phyloP scores from a whole-genome alignment of 2,888 invertebrate genomes.

The Entomobrya multifasciata region DNA sequence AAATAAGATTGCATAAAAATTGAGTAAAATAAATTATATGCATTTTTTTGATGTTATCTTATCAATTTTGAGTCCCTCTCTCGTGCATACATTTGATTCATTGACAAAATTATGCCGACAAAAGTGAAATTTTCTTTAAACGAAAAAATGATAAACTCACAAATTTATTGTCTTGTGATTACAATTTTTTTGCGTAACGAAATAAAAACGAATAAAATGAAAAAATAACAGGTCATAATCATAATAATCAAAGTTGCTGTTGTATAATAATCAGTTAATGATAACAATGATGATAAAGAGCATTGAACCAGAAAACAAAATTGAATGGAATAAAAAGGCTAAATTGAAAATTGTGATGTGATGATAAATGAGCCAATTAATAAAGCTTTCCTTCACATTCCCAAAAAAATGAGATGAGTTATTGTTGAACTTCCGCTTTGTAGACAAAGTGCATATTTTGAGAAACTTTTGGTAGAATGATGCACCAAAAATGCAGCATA shows the following conservation, averaged over 20 bases:
- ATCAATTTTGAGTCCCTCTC: not conserved
- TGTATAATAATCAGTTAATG: not conserved
- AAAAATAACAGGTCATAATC: conserved; percentile 14
- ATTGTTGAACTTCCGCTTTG: not conserved
- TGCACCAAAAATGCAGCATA: conserved; percentile 13
- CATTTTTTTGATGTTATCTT: not conserved
- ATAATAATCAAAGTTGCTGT: conserved; percentile 1
- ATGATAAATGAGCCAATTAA: conserved; percentile 76
- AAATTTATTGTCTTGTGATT: conserved; percentile 23
- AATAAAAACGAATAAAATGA: not conserved
- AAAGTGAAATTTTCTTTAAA: conserved; percentile 42
- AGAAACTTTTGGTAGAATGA: too few species aligned
- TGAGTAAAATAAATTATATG: too few species aligned
- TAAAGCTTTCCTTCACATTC: conserved; percentile 58
- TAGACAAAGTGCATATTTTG: not conserved
- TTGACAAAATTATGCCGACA: conserved; percentile 15
- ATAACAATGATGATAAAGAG: not conserved
- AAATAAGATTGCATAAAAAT: not conserved
- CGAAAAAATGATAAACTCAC: not conserved
- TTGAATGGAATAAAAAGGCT: too few species aligned
- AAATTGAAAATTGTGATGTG: conserved; percentile 70
- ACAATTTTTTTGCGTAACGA: conserved; percentile 1
- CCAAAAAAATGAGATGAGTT: too few species aligned
- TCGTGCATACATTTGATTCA: too few species aligned
- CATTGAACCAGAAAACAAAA: conserved; percentile 53